Evolutionary conservation across 1,140 invertebrate genomes (phyloP).

Genomic region (Prorops nasuta): DNA sequence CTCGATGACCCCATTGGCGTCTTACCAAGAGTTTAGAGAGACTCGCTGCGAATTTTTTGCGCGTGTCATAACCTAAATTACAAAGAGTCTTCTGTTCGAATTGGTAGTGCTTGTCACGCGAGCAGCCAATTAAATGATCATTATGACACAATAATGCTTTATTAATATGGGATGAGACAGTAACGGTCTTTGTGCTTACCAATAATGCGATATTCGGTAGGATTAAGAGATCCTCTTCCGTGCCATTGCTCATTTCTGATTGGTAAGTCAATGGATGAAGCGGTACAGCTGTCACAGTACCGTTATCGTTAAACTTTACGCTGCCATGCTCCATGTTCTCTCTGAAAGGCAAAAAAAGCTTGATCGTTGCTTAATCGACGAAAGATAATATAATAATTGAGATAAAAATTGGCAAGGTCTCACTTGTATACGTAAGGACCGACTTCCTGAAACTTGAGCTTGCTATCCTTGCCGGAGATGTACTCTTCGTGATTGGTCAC

Average conservation of each 20-base stretch:
- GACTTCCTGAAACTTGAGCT: constrained; percentile 74
- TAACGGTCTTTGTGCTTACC: constrained; percentile 62
- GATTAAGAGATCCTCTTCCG: constrained; percentile 73
- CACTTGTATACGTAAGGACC: constrained; percentile 92
- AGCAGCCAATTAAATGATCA: too few relatives aligned
- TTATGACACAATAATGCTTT: too few relatives aligned
- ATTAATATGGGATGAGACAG: too few relatives aligned
- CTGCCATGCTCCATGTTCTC: constrained; percentile 70
- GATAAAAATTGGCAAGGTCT: constrained; percentile 31
- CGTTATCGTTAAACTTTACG: constrained; percentile 72
- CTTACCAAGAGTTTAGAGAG: background rate
- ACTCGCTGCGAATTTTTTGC: background rate
- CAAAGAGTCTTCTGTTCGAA: too few relatives aligned
- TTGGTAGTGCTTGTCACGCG: too few relatives aligned
- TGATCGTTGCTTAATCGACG: background rate
- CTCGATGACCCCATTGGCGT: too few relatives aligned
- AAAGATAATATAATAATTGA: background rate
- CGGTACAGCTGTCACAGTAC: constrained; percentile 68
- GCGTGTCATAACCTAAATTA: too few relatives aligned
- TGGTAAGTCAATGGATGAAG: constrained; percentile 70
- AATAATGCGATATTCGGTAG: constrained; percentile 86
- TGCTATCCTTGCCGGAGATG: constrained; percentile 66
- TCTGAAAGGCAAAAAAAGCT: constrained; percentile 48
- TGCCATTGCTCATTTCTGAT: constrained; percentile 67
- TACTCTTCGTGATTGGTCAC: constrained; percentile 83